Evolutionary conservation across 2,888 invertebrate genomes (phyloP), one percentile per base, ranked within the genome.

Genomic region (Resseliella maxima): DNA sequence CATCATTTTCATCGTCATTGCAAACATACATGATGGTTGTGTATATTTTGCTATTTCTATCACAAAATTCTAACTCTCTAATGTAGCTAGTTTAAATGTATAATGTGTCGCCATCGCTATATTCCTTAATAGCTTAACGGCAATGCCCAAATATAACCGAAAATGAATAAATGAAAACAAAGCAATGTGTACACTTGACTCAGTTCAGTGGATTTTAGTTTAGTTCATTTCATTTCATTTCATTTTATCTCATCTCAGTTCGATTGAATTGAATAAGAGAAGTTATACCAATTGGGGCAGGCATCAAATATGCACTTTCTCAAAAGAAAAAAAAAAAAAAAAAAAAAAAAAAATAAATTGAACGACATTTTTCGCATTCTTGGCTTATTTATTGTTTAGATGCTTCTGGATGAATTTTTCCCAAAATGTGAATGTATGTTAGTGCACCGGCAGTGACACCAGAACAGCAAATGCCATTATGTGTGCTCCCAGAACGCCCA

Each of bases 401-500:
- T 59, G n/a, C 24, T 59, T 5, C 12, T 27, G 59, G 24, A 15
- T 72, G 35, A 72, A 72, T 72, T 31, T 72, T 31, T 72, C 72
- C 72, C 72, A 72, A 72, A 15, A 72, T 72, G 15, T 72, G 18
- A 72, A 35, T 31, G 72, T 35, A n/a, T n/a, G 21, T 50, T 15
- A 72, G 72, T 31, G 72, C 72, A 72, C 72, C 31, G 31, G 31
- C 35, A 35, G 31, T 72, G 72, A 72, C 72, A 72, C 72, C 72
- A 72, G n/a, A 72, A 31, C 31, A 72, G 18, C 72, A 72, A 27
- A 72, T 35, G 35, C 72, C 72, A 72, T 72, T 72, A 72, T 72
- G 31, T 72, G 72, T 72, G 72, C 72, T 87, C 87, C 87, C 87
- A 35, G 85, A 87, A 87, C 86, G 83, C 64, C 86, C 87, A 87